Evolutionary conservation across 1,140 invertebrate species (phyloP).

Genomic region (Meteorus sp.): DNA sequence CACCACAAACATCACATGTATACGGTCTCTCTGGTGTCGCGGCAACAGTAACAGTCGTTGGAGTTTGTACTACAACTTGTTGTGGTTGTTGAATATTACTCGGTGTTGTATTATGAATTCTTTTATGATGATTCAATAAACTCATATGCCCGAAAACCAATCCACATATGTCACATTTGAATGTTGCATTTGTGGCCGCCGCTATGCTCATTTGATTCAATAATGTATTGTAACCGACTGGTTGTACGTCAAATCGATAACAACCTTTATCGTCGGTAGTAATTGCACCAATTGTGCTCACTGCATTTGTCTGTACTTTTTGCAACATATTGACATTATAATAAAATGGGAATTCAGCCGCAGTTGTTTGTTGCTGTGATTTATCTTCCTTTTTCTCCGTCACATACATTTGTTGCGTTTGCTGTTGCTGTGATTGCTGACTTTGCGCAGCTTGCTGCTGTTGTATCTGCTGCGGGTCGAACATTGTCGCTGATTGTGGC

Average conservation of each 20-base stretch:
- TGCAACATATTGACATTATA: constrained; percentile 64
- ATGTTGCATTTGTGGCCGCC: constrained; percentile 73
- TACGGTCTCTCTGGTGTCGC: constrained; percentile 64
- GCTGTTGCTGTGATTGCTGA: constrained; percentile 56
- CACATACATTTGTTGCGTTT: constrained; percentile 56
- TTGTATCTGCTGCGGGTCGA: constrained; percentile 58
- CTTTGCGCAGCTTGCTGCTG: constrained; percentile 54
- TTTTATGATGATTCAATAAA: constrained; percentile 78
- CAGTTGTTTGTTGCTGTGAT: constrained; percentile 51
- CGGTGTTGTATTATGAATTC: constrained; percentile 68
- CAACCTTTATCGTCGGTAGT: constrained; percentile 60
- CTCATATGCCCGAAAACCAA: constrained; percentile 79
- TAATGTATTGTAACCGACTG: constrained; percentile 61
- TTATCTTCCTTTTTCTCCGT: constrained; percentile 56
- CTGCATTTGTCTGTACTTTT: constrained; percentile 57
- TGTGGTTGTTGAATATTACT: constrained; percentile 60
- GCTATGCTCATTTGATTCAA: constrained; percentile 63
- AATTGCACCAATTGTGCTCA: constrained; percentile 55
- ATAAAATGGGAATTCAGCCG: constrained; percentile 61
- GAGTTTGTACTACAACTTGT: constrained; percentile 61
- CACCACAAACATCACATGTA: constrained; percentile 63
- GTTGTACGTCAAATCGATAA: constrained; percentile 63
- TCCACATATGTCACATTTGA: constrained; percentile 84
- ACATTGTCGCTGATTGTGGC: constrained; percentile 50
- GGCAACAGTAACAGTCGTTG: constrained; percentile 61